Evolutionary conservation across 2,888 invertebrate genomes (phyloP), one percentile per base, ranked within the genome.

Genomic region (Tolmerus cingulatus): DNA sequence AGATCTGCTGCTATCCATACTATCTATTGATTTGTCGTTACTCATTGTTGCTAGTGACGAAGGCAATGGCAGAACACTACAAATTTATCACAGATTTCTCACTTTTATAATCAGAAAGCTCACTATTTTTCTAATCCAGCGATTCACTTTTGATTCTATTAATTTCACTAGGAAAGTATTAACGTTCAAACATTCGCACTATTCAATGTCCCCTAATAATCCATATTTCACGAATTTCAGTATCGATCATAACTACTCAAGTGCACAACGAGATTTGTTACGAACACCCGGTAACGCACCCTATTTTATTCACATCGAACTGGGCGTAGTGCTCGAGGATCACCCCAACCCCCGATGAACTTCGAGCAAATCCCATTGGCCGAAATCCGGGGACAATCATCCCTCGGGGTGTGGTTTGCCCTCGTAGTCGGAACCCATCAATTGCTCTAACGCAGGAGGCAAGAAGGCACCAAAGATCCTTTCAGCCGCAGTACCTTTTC

Each of bases 401-500:
- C n/a, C 76, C 8, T 19, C 37, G 40, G 76, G 76, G 76, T 37
- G 76, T 76, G 76, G 76, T 76, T 76, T 76, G 7, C 27, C 51
- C 66, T 27, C 23, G 57, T 23, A 8, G 40, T 40, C 43, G 43
- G 16, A 46, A 66, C 66, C 19, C 66, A 7, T 66, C 66, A 23
- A 66, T 66, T 66, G 66, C 66, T 27, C 27, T 66, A 79, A 51
- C 51, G 51, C 27, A 79, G 30, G 51, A 79, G 79, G 79, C 79
- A 79, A 27, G 51, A 79, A 79, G 79, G 79, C 79, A 79, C 5
- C 27, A 51, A 79, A 27, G 79, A 79, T 79, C 79, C 79, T 79
- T 79, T 79, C 79, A 46, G 23, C 43, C 3, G 23, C 51, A 30
- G 43, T 55, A 51, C 51, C 79, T 51, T 51, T 51, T 46, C 27